phyloP scores from a whole-genome alignment of 2,888 invertebrate genomes.

The Caradrina clavipalpis region DNA sequence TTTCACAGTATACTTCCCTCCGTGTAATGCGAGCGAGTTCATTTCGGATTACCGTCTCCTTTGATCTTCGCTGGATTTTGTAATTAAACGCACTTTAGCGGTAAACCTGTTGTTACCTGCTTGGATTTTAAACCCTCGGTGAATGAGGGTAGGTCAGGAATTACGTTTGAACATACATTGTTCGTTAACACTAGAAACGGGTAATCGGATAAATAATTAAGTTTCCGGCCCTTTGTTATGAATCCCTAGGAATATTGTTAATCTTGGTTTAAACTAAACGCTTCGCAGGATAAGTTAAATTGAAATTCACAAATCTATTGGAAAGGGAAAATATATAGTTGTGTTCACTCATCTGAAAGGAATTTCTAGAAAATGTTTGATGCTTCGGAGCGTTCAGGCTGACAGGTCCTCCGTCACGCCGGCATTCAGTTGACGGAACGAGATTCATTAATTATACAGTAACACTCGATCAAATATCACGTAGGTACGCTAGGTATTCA shows the following conservation, averaged over 20 bases:
- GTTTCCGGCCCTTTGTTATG: background rate
- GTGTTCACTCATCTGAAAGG: background rate
- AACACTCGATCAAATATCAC: slow-evolving; percentile 28
- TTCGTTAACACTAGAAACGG: background rate
- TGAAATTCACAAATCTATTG: background rate
- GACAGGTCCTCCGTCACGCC: slow-evolving; percentile 24
- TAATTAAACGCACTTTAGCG: slow-evolving; percentile 62
- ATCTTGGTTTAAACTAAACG: background rate
- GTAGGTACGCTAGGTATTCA: too few relatives aligned
- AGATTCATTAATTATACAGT: slow-evolving; percentile 31
- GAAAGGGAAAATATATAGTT: background rate
- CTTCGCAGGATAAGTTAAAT: slow-evolving; percentile 2
- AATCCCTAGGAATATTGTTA: background rate
- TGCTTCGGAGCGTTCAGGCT: background rate
- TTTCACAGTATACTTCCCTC: slow-evolving; percentile 30
- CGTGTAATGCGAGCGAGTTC: slow-evolving; percentile 53
- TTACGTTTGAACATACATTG: background rate
- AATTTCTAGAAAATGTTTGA: slow-evolving; percentile 18
- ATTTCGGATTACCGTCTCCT: slow-evolving; percentile 58
- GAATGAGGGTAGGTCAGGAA: slow-evolving; percentile 9
- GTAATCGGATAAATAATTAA: slow-evolving; percentile 37
- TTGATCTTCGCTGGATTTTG: slow-evolving; percentile 65
- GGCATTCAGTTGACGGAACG: slow-evolving; percentile 19
- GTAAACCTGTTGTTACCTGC: slow-evolving; percentile 26
- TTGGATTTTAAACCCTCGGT: slow-evolving; percentile 38